Percentiles rank a stretch among this genome's conserved stretches.
Conservation (phyloP, 30 jellyfish, hydroid and myxozoan genomes). For the Hydractinia echinata region DNA sequence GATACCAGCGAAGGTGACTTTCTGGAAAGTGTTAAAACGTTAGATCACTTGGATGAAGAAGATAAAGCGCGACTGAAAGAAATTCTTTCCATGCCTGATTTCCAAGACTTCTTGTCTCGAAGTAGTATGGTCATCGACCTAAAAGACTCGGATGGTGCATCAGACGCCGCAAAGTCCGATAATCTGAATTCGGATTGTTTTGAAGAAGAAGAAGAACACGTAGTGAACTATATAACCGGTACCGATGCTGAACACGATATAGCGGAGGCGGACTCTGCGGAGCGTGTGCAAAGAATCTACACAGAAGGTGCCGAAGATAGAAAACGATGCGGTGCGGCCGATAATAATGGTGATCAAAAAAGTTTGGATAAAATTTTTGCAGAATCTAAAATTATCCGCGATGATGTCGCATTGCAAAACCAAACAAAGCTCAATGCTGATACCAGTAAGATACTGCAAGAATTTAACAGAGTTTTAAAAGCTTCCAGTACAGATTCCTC, state of each 20-base stretch:
- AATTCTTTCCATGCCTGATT: slow-evolving; percentile 1
- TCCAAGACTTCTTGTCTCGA: neutral
- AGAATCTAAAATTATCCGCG: slow-evolving; percentile 1
- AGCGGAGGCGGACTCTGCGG: neutral
- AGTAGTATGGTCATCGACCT: neutral
- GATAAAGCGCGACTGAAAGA: neutral
- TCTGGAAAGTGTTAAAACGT: neutral
- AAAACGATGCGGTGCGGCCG: neutral
- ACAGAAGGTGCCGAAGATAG: neutral
- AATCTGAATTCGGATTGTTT: neutral
- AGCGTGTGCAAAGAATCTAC: neutral
- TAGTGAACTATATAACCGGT: neutral
- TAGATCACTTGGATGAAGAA: neutral
- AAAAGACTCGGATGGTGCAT: neutral
- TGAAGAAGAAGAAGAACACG: slow-evolving; percentile 5
- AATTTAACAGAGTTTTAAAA: neutral
- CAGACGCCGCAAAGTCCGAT: neutral
- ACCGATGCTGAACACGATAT: neutral
- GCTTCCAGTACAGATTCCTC: slow-evolving; percentile 2
- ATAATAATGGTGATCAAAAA: neutral
- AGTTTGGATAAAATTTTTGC: neutral
- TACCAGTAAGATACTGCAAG: neutral
- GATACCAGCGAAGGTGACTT: neutral
- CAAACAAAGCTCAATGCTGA: neutral
- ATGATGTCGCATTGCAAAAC: neutral